phyloP scores from a whole-genome alignment of 2,113 vertebrate genomes.

The Madoqua kirkii region DNA sequence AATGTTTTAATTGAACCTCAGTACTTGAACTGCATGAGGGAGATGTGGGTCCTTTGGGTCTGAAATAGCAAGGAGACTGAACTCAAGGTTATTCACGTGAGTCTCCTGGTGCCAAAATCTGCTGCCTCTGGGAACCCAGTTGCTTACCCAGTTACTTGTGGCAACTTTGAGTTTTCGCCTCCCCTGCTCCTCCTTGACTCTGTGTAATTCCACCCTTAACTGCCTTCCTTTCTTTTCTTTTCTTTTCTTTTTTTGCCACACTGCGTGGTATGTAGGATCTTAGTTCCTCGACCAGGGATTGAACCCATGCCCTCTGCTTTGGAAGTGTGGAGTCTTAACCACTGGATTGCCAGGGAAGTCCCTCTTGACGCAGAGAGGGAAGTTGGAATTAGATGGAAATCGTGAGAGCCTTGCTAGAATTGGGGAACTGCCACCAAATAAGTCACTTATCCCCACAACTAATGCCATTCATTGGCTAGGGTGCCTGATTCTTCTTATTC shows the following conservation, averaged over 20 bases:
- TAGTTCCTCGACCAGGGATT: neutral
- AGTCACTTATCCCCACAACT: neutral
- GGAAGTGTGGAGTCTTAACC: neutral
- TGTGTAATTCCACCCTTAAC: neutral
- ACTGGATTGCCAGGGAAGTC: neutral
- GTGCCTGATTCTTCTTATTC: neutral
- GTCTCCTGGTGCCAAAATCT: conserved; percentile 31
- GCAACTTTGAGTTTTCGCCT: conserved; percentile 34
- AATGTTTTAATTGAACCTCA: conserved; percentile 59
- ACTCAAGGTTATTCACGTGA: neutral
- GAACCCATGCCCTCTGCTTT: neutral
- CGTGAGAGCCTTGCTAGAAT: neutral
- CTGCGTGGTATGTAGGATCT: neutral
- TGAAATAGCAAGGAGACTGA: conserved; percentile 18
- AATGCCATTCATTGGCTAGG: neutral
- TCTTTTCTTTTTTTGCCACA: neutral
- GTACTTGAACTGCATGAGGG: conserved; percentile 39
- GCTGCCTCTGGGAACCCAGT: conserved; percentile 28
- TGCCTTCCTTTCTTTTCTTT: neutral
- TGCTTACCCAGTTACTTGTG: conserved; percentile 42
- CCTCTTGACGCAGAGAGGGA: neutral
- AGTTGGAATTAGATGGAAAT: neutral
- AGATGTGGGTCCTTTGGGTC: conserved; percentile 28
- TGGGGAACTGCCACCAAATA: neutral
- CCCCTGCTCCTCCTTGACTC: neutral